Conservation (phyloP, 2,888 invertebrate genomes). For the Andricus quercusramuli region DNA sequence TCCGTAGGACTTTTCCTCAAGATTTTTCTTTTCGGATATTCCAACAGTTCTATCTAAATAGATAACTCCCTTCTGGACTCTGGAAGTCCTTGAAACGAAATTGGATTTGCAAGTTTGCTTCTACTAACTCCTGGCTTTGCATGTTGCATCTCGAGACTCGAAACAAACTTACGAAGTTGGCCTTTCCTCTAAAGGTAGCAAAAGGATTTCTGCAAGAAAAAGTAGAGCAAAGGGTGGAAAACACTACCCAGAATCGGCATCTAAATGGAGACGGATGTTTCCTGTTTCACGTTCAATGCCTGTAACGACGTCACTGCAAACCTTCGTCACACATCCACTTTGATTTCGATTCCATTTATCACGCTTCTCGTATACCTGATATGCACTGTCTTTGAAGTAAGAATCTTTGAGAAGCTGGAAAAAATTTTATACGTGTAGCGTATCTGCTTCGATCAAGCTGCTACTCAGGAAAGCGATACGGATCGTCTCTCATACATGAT, state of each 20-base stretch:
- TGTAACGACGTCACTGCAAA: slow-evolving; percentile 49
- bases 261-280: slow-evolving; percentile 62
- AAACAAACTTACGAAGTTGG: slow-evolving; percentile 49
- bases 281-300: slow-evolving; percentile 51
- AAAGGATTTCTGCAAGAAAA: neutral
- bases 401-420: neutral
- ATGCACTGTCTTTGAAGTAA: slow-evolving; percentile 11
- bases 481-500: slow-evolving; percentile 16
- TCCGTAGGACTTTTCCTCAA: neutral
- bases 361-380: slow-evolving; percentile 41
- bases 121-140: slow-evolving; percentile 52
- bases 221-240: slow-evolving; percentile 37
- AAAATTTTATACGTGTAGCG: slow-evolving; percentile 5
- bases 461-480: slow-evolving; percentile 6
- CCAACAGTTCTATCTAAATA: neutral
- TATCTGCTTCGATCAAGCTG: slow-evolving; percentile 22
- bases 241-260: slow-evolving; percentile 48
- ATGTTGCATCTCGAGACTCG: slow-evolving; percentile 47
- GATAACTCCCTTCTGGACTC: slow-evolving; percentile 10
- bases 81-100: slow-evolving; percentile 56
- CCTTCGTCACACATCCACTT: slow-evolving; percentile 48
- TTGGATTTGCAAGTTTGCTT: slow-evolving; percentile 68
- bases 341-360: slow-evolving; percentile 53
- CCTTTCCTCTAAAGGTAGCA: slow-evolving; percentile 42
- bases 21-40: neutral